These are phyloP conservation scores for Enoplolaimus lenunculus DNA, from an alignment of 2,888 invertebrate species.

Conservation along the genomic window DNA sequence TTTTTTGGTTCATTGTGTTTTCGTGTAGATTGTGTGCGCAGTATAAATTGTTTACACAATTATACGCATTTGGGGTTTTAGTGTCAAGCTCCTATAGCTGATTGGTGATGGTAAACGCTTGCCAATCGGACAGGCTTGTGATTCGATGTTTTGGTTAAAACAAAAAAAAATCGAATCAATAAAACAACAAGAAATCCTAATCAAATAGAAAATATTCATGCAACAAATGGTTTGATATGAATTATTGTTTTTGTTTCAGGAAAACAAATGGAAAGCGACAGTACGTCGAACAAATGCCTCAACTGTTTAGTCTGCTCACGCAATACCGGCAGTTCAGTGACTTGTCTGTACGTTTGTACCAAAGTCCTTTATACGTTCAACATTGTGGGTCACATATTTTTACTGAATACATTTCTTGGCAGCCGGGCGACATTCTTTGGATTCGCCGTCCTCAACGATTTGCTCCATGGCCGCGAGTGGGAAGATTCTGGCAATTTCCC, in stretches of 20 bases:
- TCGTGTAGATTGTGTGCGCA: too few species aligned
- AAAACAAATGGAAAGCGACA: neutral
- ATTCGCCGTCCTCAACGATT: constrained; percentile 35
- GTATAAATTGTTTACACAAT: too few species aligned
- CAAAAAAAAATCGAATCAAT: too few species aligned
- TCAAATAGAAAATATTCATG: too few species aligned
- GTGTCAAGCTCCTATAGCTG: too few species aligned
- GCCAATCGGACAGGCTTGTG: too few species aligned
- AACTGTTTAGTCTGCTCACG: constrained; percentile 39
- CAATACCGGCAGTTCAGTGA: constrained; percentile 38
- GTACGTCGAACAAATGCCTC: constrained; percentile 33
- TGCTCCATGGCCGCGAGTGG: constrained; percentile 41
- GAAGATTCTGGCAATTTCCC: constrained; percentile 34
- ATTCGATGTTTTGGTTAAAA: too few species aligned
- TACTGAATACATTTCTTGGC: constrained; percentile 39
- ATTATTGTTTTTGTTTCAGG: neutral
- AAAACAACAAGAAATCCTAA: constrained; percentile 13
- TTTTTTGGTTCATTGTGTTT: too few species aligned
- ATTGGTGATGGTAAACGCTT: too few species aligned
- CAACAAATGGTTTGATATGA: too few species aligned
- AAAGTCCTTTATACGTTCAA: constrained; percentile 39
- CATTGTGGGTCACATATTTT: constrained; percentile 38
- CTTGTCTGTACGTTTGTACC: constrained; percentile 32
- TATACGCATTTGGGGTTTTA: too few species aligned
- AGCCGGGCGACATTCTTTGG: constrained; percentile 37